Base-by-base conservation (phyloP, 2,113 vertebrate species). In the Eublepharis macularius region DNA sequence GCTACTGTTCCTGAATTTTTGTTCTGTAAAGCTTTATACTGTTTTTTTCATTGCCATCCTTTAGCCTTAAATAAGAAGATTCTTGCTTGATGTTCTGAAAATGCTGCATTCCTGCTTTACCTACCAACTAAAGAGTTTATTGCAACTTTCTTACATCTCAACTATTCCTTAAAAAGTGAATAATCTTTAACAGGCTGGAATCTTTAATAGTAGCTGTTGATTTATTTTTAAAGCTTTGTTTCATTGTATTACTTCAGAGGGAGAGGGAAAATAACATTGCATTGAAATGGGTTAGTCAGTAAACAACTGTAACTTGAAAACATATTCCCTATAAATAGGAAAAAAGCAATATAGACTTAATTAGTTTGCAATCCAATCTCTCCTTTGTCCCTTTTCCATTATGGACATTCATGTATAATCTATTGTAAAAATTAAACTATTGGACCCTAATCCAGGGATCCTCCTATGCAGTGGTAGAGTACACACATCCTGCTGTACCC, bases 21-120 rank as follows among this genome's bases (percentile, higher is more conserved):
- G 60, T 88, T 89, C 87, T 91, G 0, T 57, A 78, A 76, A 54
- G 5, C 88, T 79, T 91, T 87, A 32, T 91, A 84, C 91, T 86
- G 93, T 93, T 75, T 88, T 82, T 80, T 84, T 76, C 57, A 89
- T 92, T 93, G 94, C 90, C 87, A 86, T 95, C 89, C 86, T 92
- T 94, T 93, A 94, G 94, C 94, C 94, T 96, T 96, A 96, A 96
- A 87, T 77, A 90, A 88, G 80, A 94, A 91, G 86, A 89, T 73
- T 92, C 90, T 91, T 89, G 90, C 89, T 81, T 84, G 57, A 43
- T 88, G 74, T 83, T 91, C 89, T 87, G 26, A 65, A 91, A 87
- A 83, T 91, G 85, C 91, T 86, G 88, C 91, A 85, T 83, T 91
- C 80, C 86, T 76, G n/a, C 87, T 90, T 91, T 90, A 87, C 87